Evolutionary conservation across 2,888 invertebrate genomes (phyloP), one percentile per base, ranked within the genome.

Genomic region (Branchellion lobata): DNA sequence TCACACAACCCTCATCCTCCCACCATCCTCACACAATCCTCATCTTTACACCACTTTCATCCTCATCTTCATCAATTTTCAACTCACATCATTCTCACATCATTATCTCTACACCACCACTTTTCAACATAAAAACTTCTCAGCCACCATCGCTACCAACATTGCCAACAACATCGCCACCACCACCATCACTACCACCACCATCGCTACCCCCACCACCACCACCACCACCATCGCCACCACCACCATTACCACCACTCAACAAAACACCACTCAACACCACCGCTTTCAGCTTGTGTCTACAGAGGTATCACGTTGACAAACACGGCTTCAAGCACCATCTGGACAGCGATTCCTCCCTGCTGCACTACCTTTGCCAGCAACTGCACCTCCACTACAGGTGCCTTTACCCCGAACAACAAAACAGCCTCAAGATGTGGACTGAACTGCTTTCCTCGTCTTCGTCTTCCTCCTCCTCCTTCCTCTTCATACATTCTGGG

Each of bases 361-460:
- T 89, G 33, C 84, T 90, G 29, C 89, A 90, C 83, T 90, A 89
- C 84, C 86, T 89, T 81, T 89, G 89, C 82, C 87, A 88, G 34
- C 89, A 89, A 82, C 85, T 90, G 24, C 85, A 86, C 73, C 84
- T 85, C 61, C 88, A 89, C 84, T 89, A 88, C 82, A 86, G 21
- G 84, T 69, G 27, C 27, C 40, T 77, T 11, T 77, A 77, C 33
- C 77, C 77, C 5, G 65, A 77, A 33, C 77, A 77, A 33, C 77
- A 61, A 18, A 77, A 57, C 77, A 61, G 57, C 31, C 65, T 77
- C 34, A 14, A 57, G 0, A 65, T 65, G 61, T 77, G 77, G 77
- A 77, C 29, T 5, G 77, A 77, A 77, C 34, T 77, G 3, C 65
- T 77, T 21, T 57, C 77, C 36, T 31, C 57, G 1, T 34, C 77